Percentiles rank a stretch among this genome's conserved stretches.
Evolutionary conservation across 2,797 vertebrate species (phyloP).

Genomic region (Garrulus glandarius): DNA sequence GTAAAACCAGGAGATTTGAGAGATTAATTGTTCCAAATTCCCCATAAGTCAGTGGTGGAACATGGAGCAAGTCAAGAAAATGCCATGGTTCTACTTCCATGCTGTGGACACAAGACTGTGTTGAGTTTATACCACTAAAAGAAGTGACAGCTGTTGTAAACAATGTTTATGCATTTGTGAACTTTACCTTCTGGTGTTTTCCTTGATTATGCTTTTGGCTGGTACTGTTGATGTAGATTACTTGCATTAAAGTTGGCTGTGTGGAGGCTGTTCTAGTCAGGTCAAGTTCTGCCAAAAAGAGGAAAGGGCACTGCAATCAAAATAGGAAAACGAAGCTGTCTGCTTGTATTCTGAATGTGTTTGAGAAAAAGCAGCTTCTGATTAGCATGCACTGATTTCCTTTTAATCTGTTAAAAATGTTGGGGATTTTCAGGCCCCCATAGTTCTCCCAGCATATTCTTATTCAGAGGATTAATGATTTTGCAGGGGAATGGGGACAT

Average conservation of each 20-base stretch:
- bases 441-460: not conserved
- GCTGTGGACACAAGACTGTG: not conserved
- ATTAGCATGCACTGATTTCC: not conserved
- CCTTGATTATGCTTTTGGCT: not conserved
- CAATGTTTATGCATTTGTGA: not conserved
- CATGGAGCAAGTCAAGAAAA: not conserved
- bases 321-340: not conserved
- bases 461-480: not conserved
- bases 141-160: not conserved
- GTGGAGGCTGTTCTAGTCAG: not conserved
- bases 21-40: not conserved
- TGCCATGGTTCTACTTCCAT: not conserved
- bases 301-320: not conserved
- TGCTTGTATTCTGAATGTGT: not conserved
- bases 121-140: not conserved
- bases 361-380: not conserved
- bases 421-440: not conserved
- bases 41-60: not conserved
- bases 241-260: not conserved
- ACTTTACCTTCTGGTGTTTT: not conserved
- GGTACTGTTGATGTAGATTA: not conserved
- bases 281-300: not conserved
- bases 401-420: not conserved
- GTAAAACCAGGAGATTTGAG: not conserved
- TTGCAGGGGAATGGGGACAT: not conserved